phyloP scores from a whole-genome alignment of 2,797 vertebrate species.

The Margarornis squamiger region DNA sequence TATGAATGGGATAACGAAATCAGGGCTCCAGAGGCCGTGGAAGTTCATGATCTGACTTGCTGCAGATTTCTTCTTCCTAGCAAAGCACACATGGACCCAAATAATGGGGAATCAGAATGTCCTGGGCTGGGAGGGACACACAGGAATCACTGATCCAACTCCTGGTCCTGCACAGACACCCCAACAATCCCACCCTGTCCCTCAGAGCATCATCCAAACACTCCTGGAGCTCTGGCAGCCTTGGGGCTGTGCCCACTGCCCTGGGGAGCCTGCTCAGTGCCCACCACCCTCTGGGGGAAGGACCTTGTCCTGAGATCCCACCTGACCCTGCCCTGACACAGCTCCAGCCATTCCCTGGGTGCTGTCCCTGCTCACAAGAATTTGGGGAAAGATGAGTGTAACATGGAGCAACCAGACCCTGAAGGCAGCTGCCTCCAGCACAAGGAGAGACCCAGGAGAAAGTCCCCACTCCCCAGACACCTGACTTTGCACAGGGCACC shows the following conservation, averaged over 20 bases:
- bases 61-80: fast-evolving
- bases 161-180: neutral
- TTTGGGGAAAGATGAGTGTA: fast-evolving
- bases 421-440: neutral
- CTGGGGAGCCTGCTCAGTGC: neutral
- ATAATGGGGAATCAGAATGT: neutral
- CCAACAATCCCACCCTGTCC: neutral
- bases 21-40: neutral
- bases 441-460: fast-evolving
- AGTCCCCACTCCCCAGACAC: neutral
- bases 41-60: neutral
- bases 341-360: fast-evolving
- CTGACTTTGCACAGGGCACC: neutral
- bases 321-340: neutral
- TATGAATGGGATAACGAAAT: fast-evolving
- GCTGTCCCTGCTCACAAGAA: neutral
- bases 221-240: neutral
- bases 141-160: fast-evolving
- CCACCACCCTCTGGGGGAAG: neutral
- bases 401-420: fast-evolving
- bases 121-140: neutral
- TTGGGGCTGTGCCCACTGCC: fast-evolving
- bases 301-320: fast-evolving
- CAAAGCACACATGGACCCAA: fast-evolving
- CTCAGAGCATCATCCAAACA: fast-evolving